Evolutionary conservation across 2,113 vertebrate species (phyloP), one percentile per base, ranked within the genome.

Genomic region (Mesembrinibis cayennensis): DNA sequence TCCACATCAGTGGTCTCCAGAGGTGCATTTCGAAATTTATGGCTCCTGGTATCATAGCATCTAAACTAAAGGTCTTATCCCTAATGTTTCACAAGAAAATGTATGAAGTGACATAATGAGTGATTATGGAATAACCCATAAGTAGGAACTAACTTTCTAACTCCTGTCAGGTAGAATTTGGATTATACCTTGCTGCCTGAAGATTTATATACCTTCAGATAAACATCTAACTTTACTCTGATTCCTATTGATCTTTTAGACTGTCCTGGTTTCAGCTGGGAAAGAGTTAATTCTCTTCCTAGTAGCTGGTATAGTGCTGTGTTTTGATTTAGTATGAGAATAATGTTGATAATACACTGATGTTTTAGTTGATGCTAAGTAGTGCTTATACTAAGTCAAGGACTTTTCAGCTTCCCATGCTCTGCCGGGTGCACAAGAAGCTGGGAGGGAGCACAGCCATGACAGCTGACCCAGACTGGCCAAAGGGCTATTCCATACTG

Each of bases 161-260:
- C 56, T 93, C 66, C 61, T 77, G 25, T 80, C 19, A 85, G 52
- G 22, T 49, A 49, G 74, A 83, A 76, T 69, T 36, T 85, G 44
- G 40, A 52, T 89, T 58, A 25, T 83, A 45, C 13, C 32, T 89
- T 82, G 38, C 30, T 94, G 49, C 49, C 81, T 95, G 56, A 66
- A 47, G 79, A 65, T 72, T 89, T 89, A 65, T 84, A 79, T 27
- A 56, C 22, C 38, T 72, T 82, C 83, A 93, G 36, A 94, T 36
- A 69, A 91, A 91, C 76, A 61, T 85, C 93, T 94, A 79, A 61
- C 52, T 76, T 89, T 52, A 56, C 21, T 87, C 42, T 89, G 78
- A 91, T 93, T 89, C 58, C 62, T 84, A 89, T 11, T 95, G 73
- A 95, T 96, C 86, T 85, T 86, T 89, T 42, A 91, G 65, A 25